Evolutionary conservation across 2,797 vertebrate genomes (phyloP), one percentile per base, ranked within the genome.

Genomic region (Selene dorsalis): DNA sequence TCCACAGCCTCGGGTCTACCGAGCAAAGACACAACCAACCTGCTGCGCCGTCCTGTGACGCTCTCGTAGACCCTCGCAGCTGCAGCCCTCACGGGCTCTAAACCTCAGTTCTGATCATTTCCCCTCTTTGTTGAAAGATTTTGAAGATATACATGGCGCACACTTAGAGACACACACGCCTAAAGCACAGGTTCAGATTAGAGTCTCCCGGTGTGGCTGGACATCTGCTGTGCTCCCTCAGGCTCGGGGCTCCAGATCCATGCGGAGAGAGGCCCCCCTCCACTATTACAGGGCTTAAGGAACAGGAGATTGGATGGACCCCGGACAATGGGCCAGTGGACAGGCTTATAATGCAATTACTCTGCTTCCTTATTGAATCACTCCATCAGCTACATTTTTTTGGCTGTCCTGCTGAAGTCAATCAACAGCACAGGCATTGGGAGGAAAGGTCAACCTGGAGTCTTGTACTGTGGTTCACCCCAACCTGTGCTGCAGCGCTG

Each of bases 341-440:
- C 83, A 66, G 69, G 73, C 85, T 91, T 88, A 83, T 90, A 88
- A 93, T 90, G 69, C 62, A 93, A 93, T 94, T 92, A 93, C 85
- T 69, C 65, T 14, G 72, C 90, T 93, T 93, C 90, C 89, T 94
- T 90, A 93, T 93, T 92, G 87, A 91, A 93, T 92, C 87, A 91
- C 70, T 84, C 59, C 78, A 84, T 91, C 79, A 22, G 85, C 82
- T 77, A 63, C 47, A 71, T 68, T 91, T 87, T 86, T 87, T 86
- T 90, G 87, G 80, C 82, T 14, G 11, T 78, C 24, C 73, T 64
- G 75, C 69, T n/a, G 52, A n/a, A 78, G 72, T 88, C 84, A 62
- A 69, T 80, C 39, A 50, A 82, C 82, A 52, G 50, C 52, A 20
- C 82, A 85, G 78, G 78, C 79, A 9, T 8, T 4, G 26, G 17